Evolutionary conservation across 1,140 invertebrate genomes (phyloP).

Genomic region (Lasioglossum baleicum): DNA sequence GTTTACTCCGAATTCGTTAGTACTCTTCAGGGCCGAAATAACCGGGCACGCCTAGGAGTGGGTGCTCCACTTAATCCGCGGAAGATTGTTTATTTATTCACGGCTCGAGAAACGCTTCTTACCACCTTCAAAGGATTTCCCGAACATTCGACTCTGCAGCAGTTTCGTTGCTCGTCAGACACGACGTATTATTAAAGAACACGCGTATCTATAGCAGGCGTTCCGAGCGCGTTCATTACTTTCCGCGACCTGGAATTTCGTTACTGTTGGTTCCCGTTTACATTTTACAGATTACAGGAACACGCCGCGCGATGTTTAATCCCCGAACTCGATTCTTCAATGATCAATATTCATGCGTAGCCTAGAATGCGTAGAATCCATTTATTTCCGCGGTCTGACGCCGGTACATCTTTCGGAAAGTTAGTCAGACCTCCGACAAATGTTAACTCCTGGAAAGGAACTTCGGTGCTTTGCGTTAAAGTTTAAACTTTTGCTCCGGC

Average conservation of each 20-base stretch:
- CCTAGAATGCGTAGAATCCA: not conserved
- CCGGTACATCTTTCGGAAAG: not conserved
- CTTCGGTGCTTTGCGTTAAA: not conserved
- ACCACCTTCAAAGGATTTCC: conserved; percentile 56
- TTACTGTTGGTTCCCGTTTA: not conserved
- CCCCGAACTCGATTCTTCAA: not conserved
- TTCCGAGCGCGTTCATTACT: not conserved
- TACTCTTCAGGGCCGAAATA: conserved; percentile 40
- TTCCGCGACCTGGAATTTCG: too few relatives aligned
- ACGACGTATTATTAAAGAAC: conserved; percentile 45
- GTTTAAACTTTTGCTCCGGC: not conserved
- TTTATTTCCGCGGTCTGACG: not conserved
- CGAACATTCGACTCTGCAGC: conserved; percentile 48
- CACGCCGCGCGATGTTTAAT: too few relatives aligned
- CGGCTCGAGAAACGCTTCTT: conserved; percentile 54
- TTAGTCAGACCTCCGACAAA: not conserved
- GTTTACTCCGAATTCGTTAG: conserved; percentile 62
- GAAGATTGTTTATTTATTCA: conserved; percentile 67
- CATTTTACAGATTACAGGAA: too few relatives aligned
- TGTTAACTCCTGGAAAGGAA: not conserved
- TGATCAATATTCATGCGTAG: too few relatives aligned
- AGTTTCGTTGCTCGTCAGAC: conserved; percentile 45
- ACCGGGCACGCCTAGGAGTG: conserved; percentile 23
- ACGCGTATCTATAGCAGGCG: conserved; percentile 3
- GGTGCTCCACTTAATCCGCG: conserved; percentile 59